These are phyloP conservation scores for Micrasema minimum DNA, from an alignment of 1,140 invertebrate genomes.

Conservation along the genomic window DNA sequence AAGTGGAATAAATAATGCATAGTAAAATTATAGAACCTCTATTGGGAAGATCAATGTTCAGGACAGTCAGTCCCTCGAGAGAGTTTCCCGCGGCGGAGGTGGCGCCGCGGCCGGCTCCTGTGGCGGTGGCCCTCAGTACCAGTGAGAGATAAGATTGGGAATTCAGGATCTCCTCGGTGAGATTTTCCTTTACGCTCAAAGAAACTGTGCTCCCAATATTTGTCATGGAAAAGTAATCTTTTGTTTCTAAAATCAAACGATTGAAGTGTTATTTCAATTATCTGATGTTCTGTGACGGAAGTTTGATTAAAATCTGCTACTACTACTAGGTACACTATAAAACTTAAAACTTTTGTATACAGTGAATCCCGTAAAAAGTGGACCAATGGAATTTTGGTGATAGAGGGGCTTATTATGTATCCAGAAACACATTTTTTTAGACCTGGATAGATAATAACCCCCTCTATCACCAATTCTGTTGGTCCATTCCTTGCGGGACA, in stretches of 20 bases:
- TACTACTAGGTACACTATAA: background rate
- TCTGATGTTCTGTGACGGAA: background rate
- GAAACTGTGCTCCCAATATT: background rate
- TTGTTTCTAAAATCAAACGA: too few relatives aligned
- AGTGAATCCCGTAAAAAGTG: background rate
- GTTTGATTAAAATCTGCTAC: background rate
- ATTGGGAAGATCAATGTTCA: slow-evolving; percentile 1
- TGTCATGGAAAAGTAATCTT: background rate
- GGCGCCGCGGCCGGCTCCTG: too few relatives aligned
- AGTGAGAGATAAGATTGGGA: slow-evolving; percentile 7
- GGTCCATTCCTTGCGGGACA: too few relatives aligned
- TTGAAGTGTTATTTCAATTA: too few relatives aligned
- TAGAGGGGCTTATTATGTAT: too few relatives aligned
- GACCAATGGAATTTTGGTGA: too few relatives aligned
- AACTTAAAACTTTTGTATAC: background rate
- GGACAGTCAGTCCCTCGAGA: background rate
- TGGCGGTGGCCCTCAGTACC: background rate
- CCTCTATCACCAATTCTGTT: too few relatives aligned
- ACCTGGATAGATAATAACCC: background rate
- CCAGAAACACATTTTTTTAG: background rate
- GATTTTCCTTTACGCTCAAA: background rate
- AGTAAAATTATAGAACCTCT: slow-evolving; percentile 13
- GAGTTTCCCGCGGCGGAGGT: background rate
- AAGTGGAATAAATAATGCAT: background rate
- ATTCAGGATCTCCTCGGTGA: slow-evolving; percentile 2